Evolutionary conservation across 2,113 vertebrate species (phyloP), one percentile per base, ranked within the genome.

Genomic region (Cathartes aura): DNA sequence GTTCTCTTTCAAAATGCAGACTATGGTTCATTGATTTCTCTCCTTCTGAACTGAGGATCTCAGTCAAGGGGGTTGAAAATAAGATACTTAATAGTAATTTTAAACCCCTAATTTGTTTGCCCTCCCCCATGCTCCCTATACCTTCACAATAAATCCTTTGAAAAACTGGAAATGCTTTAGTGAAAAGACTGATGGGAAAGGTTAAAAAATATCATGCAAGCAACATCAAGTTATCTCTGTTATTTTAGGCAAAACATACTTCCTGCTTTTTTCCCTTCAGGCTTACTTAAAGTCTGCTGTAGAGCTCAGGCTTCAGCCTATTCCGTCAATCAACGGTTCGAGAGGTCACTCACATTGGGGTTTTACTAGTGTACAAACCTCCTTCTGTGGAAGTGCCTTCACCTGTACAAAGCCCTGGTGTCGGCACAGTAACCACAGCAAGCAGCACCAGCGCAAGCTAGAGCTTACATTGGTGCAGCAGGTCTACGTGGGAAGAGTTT

Each of bases 131-230:
- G 32, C 75, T 68, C 87, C 83, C 82, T 62, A 87, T 53, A 94
- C 76, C 93, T 80, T 73, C 87, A 97, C 96, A 97, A 97, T 96
- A 90, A 97, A 97, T 93, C 91, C 95, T 97, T 96, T 96, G 87
- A 96, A 97, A 95, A 95, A 95, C 81, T 91, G 89, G 93, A 50
- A 95, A 78, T 10, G 71, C 89, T 96, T 64, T 88, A 42, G 59
- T 83, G 91, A 96, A 95, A 97, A 94, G 96, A 81, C 96, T 76
- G 93, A 95, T 96, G 94, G 89, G 95, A 95, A 96, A 80, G 0
- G 12, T 85, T 94, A 50, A 90, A 96, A 95, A 94, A 81, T 48
- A 94, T 89, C 93, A 85, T 29, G 93, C 71, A 1, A 82, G 88
- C 70, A 96, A 79, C 88, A 90, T 80, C 48, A 26, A 90, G 85